phyloP scores from a whole-genome alignment of 2,113 vertebrate species.

The Scatophagus argus region DNA sequence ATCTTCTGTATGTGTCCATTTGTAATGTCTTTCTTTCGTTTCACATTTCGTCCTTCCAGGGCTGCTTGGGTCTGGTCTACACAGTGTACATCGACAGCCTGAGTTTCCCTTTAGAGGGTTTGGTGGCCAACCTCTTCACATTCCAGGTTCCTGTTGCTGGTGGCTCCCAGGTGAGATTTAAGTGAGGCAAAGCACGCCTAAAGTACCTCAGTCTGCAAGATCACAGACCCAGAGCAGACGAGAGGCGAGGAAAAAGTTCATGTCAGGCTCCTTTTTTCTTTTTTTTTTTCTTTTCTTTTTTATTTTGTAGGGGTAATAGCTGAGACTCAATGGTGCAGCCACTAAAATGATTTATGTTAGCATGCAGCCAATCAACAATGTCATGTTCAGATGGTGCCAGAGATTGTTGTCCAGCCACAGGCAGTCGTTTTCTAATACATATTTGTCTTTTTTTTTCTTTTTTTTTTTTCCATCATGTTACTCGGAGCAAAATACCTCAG shows the following conservation, averaged over 20 bases:
- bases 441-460: constrained; percentile 25
- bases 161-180: constrained; percentile 92
- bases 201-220: constrained; percentile 75
- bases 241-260: constrained; percentile 73
- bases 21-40: constrained; percentile 20
- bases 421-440: constrained; percentile 40
- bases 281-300: no score
- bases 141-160: constrained; percentile 93
- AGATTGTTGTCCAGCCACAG: constrained; percentile 48
- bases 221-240: constrained; percentile 70
- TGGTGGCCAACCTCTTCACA: constrained; percentile 93
- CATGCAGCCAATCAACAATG: constrained; percentile 42
- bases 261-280: constrained; percentile 76
- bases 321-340: neutral
- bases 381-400: constrained; percentile 39
- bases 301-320: constrained; percentile 11
- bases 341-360: constrained; percentile 46
- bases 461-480: constrained; percentile 34
- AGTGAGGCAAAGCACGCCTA: constrained; percentile 76
- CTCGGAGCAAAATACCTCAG: constrained; percentile 40
- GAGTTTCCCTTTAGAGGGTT: constrained; percentile 90
- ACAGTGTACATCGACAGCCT: constrained; percentile 95
- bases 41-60: constrained; percentile 80
- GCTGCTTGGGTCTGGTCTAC: constrained; percentile 96
- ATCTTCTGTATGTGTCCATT: neutral